phyloP scores from a whole-genome alignment of 2,113 vertebrate genomes.

The Lagopus leucura region DNA sequence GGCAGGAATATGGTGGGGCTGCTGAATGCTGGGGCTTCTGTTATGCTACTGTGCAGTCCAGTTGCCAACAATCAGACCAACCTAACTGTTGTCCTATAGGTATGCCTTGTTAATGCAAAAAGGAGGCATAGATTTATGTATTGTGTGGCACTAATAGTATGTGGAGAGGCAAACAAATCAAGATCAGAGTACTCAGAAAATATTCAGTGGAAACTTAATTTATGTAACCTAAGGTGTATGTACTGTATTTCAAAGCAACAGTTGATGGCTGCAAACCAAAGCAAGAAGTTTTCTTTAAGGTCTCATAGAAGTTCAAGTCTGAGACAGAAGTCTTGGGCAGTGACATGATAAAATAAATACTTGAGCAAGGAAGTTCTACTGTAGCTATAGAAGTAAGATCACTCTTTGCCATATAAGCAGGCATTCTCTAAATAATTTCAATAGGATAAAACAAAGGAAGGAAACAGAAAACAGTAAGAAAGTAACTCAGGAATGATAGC shows the following conservation, averaged over 20 bases:
- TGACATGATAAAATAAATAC: not conserved
- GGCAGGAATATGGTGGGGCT: not conserved
- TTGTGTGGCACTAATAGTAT: not conserved
- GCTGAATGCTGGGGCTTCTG: not conserved
- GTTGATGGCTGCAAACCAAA: not conserved
- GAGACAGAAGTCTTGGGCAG: not conserved
- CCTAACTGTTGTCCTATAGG: not conserved
- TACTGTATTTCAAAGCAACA: not conserved
- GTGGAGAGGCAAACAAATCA: not conserved
- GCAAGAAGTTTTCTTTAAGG: not conserved
- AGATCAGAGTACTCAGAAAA: not conserved
- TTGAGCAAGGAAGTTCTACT: not conserved
- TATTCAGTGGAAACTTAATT: not conserved
- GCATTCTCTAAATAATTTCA: not conserved
- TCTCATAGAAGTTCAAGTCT: not conserved
- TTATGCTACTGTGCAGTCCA: not conserved
- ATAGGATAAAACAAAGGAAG: not conserved
- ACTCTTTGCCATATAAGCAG: not conserved
- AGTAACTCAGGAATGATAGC: not conserved
- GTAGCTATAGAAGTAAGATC: not conserved
- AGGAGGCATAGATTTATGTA: not conserved
- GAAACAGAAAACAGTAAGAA: not conserved
- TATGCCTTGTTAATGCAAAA: not conserved
- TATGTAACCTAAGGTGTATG: not conserved
- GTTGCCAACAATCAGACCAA: not conserved